A percentile compares a stretch with the other conserved stretches of the same genome.
phyloP scores from a whole-genome alignment of 2,888 invertebrate genomes.

The Ommatoiulus sabulosus region DNA sequence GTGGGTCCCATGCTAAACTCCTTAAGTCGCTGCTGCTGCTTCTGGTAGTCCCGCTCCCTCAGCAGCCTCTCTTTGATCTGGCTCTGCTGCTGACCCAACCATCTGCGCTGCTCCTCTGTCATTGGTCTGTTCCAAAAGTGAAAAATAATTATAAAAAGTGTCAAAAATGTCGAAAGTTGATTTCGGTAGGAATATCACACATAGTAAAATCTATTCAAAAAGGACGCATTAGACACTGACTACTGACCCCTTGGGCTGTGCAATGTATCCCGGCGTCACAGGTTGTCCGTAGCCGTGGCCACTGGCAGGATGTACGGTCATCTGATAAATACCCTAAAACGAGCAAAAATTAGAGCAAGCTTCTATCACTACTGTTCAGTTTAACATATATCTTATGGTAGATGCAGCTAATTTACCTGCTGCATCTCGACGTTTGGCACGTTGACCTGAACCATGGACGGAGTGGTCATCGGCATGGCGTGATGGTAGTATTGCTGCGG shows the following conservation, averaged over 20 bases:
- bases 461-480: constrained; percentile 12
- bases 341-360: background rate
- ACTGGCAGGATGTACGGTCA: constrained; percentile 6
- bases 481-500: background rate
- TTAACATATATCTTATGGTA: background rate
- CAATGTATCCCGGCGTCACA: background rate
- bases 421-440: constrained; percentile 2
- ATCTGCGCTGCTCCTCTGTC: constrained; percentile 8
- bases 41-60: constrained; percentile 57
- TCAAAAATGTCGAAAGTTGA: background rate
- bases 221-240: background rate
- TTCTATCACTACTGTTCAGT: background rate
- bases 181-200: too few relatives aligned
- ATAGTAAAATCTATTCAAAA: too few relatives aligned
- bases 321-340: background rate
- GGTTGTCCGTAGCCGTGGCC: constrained; percentile 18
- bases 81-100: constrained; percentile 49
- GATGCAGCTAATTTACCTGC: background rate
- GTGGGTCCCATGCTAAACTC: constrained; percentile 47
- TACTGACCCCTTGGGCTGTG: background rate
- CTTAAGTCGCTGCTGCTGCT: constrained; percentile 57
- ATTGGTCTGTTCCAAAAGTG: background rate
- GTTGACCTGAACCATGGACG: constrained; percentile 8
- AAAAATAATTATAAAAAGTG: background rate
- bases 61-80: constrained; percentile 44